A percentile compares a stretch with the other conserved stretches of the same genome.
These are phyloP conservation scores for Gila orcuttii DNA, from an alignment of 2,113 vertebrate species.

Conservation along the genomic window DNA sequence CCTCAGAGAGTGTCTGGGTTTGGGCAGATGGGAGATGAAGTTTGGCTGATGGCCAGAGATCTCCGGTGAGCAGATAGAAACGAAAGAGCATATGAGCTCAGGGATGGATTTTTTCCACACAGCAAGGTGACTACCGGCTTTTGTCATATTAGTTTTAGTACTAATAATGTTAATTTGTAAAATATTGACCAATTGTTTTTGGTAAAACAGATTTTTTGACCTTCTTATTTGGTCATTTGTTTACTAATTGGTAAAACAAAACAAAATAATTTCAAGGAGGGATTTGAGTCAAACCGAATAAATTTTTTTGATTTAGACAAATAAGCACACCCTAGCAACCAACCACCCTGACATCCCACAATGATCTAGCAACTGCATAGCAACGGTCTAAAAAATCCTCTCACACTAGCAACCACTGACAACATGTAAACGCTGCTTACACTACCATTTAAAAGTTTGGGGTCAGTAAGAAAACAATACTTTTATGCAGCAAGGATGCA, in stretches of 20 bases:
- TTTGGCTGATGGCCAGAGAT: slow-evolving; percentile 50
- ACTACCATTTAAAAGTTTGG: too few relatives aligned
- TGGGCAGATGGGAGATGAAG: slow-evolving; percentile 37
- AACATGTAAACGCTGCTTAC: too few relatives aligned
- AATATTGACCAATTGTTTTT: not conserved
- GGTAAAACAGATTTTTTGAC: not conserved
- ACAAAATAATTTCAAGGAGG: not conserved
- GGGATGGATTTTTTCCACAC: slow-evolving; percentile 48
- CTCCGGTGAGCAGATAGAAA: slow-evolving; percentile 46
- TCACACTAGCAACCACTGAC: too few relatives aligned
- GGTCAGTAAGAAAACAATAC: too few relatives aligned
- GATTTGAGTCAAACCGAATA: too few relatives aligned
- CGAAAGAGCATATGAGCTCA: slow-evolving; percentile 58
- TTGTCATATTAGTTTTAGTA: not conserved
- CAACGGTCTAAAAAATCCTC: too few relatives aligned
- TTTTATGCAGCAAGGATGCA: too few relatives aligned
- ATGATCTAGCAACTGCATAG: too few relatives aligned
- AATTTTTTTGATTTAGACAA: too few relatives aligned
- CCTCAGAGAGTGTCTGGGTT: slow-evolving; percentile 48
- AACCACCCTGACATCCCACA: too few relatives aligned
- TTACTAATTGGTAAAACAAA: not conserved
- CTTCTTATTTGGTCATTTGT: too few relatives aligned
- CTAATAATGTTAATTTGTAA: not conserved
- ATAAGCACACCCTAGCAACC: too few relatives aligned
- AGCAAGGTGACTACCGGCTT: not conserved